A percentile compares a stretch with the other conserved stretches of the same genome.
Evolutionary conservation across 2,797 vertebrate species (phyloP).

Genomic region (Spea hammondii): DNA sequence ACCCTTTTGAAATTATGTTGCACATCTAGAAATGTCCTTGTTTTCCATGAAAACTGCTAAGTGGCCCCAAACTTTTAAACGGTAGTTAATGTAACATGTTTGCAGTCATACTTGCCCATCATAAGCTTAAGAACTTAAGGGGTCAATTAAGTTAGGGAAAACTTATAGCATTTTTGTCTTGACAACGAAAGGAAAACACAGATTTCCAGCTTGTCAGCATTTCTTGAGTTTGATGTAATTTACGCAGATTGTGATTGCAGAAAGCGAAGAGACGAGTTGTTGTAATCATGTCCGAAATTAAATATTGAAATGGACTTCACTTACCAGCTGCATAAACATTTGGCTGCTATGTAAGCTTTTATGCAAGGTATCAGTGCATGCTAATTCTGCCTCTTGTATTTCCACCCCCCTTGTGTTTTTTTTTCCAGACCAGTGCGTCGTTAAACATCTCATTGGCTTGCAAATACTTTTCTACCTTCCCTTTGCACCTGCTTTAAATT

Average conservation of each 20-base stretch:
- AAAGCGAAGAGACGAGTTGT: conserved; percentile 25
- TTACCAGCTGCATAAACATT: conserved; percentile 45
- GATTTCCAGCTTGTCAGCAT: conserved; percentile 39
- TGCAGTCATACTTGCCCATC: not conserved
- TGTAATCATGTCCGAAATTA: conserved; percentile 48
- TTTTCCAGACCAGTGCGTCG: conserved; percentile 35
- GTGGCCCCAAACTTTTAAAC: too few relatives aligned
- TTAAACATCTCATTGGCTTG: conserved; percentile 37
- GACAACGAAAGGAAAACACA: not conserved
- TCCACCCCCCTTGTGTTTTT: not conserved
- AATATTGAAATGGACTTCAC: conserved; percentile 40
- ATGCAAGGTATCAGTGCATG: conserved; percentile 41
- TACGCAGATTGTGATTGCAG: conserved; percentile 42
- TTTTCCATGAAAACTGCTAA: too few relatives aligned
- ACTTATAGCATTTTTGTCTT: not conserved
- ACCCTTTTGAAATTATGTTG: too few relatives aligned
- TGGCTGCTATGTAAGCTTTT: conserved; percentile 20
- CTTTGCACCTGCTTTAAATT: conserved; percentile 36
- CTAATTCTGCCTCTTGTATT: conserved; percentile 13
- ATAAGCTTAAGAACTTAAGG: conserved; percentile 1
- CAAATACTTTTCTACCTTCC: conserved; percentile 27
- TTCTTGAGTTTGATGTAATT: conserved; percentile 34
- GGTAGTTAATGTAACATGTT: too few relatives aligned
- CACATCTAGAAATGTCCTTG: too few relatives aligned
- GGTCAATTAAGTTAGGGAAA: conserved; percentile 16